Percentiles rank a stretch among this genome's conserved stretches.
These are phyloP conservation scores for Grapholita molesta DNA, from an alignment of 1,140 invertebrate species.

Conservation along the genomic window DNA sequence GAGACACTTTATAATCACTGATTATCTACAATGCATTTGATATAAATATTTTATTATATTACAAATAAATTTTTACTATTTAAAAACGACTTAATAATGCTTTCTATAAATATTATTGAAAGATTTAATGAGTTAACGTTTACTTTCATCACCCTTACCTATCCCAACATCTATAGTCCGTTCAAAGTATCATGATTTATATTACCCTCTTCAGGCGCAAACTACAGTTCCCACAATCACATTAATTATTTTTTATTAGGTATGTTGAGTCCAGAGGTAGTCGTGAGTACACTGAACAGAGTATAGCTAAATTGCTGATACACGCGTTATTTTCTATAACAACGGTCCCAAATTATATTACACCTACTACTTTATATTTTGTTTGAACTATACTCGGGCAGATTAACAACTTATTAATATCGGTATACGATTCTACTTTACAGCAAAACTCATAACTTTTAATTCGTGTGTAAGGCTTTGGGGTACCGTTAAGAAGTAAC, in stretches of 20 bases:
- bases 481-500: background rate
- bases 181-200: background rate
- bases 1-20: slow-evolving; percentile 29
- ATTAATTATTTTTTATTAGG: too few species aligned
- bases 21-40: slow-evolving; percentile 16
- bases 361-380: background rate
- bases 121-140: slow-evolving; percentile 15
- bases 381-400: background rate
- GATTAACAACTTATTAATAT: background rate
- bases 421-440: background rate
- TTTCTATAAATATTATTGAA: slow-evolving; percentile 18
- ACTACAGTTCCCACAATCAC: background rate
- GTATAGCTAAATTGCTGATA: background rate
- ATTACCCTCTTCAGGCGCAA: background rate
- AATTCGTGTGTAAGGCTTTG: background rate
- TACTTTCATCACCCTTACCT: slow-evolving; percentile 4
- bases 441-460: background rate
- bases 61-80: slow-evolving; percentile 16
- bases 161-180: background rate
- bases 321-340: background rate
- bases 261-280: background rate
- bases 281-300: background rate
- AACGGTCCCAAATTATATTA: slow-evolving; percentile 2
- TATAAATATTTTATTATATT: slow-evolving; percentile 16
- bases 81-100: slow-evolving; percentile 18